Conservation (phyloP, 2,888 invertebrate genomes). For the Sarcophaga caerulescens region DNA sequence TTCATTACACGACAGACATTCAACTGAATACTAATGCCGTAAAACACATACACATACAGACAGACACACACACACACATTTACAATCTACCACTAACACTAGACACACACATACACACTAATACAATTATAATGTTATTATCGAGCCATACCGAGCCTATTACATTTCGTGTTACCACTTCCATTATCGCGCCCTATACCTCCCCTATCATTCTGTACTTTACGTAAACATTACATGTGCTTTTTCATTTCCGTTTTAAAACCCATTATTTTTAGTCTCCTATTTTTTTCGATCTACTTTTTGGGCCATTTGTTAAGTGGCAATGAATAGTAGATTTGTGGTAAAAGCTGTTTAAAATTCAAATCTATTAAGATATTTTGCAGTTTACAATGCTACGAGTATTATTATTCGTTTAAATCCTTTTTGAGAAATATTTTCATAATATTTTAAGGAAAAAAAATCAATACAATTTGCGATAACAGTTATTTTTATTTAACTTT, state of each 20-base stretch:
- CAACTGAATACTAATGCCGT: no score
- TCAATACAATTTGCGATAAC: no score
- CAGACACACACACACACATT: no score
- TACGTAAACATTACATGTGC: background rate
- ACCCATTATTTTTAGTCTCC: background rate
- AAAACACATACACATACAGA: background rate
- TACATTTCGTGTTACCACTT: background rate
- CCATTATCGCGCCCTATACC: no score
- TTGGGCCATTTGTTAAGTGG: background rate
- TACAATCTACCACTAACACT: background rate
- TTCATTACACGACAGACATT: constrained; percentile 39
- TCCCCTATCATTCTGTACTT: background rate
- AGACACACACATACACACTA: background rate
- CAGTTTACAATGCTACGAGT: no score
- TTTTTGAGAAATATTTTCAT: background rate
- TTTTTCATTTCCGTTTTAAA: background rate
- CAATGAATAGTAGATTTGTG: background rate
- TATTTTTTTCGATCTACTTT: background rate
- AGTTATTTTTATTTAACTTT: no score
- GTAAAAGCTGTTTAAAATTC: background rate
- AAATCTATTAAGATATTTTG: background rate
- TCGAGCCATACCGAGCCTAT: background rate
- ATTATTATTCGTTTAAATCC: background rate
- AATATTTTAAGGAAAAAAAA: no score
- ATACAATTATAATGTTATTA: background rate